Evolutionary conservation across 2,888 invertebrate species (phyloP), one percentile per base, ranked within the genome.

Genomic region (Sarcophaga carnaria): DNA sequence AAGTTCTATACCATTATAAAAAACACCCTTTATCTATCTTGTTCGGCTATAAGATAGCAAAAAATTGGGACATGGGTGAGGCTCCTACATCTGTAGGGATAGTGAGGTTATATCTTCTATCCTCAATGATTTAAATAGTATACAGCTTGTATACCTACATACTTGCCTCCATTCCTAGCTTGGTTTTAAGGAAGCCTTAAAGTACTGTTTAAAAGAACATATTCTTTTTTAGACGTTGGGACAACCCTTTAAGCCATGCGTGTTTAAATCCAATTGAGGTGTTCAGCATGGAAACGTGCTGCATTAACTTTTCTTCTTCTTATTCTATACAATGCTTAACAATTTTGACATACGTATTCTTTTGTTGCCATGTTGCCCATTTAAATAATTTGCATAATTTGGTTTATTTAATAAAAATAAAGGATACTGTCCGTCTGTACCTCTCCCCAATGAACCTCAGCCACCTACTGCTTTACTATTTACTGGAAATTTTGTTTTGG

Each of bases 341-440:
- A 54, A 17, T 54, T 54, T 54, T 17, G 66, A 37, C 8, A 27
- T 25, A 45, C 14, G 37, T 66, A 17, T 66, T 25, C 20, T 3
- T 59, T 45, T 66, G 59, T 72, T 80, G 72, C 45, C 74, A 47
- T 62, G 69, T 69, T 75, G 37, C 8, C 37, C 62, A 62, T 49
- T 64, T 71, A 45, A 11, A 37, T 54, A 81, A 81, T 67, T 74
- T 67, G 20, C 66, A 80, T 74, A 81, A 70, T 81, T 63, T 74
- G 14, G 27, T 62, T 75, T 54, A 75, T 62, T 81, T 49, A 81
- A 62, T 69, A 62, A 6, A 4, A 67, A 62, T 63, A 75, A 81
- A 75, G 81, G 69, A 75, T 69, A 75, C 54, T 37, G 14, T 12
- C 60, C 17, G 2, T 63, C 5, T 37, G 22, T 60, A 11, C 22